Base-by-base conservation (phyloP, 1,140 invertebrate genomes). In the Drosophila micromelanica region DNA sequence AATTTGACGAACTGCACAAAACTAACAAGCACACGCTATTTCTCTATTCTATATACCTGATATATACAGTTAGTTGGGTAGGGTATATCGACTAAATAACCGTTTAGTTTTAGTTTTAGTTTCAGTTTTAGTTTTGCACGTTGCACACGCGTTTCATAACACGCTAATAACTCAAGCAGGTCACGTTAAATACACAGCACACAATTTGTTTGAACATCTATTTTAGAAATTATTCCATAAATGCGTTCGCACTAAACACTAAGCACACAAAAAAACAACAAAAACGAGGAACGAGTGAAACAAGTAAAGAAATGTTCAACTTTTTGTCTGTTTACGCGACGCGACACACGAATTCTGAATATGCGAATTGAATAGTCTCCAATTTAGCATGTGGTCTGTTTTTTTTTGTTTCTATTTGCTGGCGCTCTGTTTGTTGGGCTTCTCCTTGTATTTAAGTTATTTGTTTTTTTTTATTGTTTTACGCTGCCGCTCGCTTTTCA, bases 111-210 rank as follows among this genome's bases (percentile, higher is more conserved):
- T 32, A 13, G 3, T 27, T 20, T 51, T 43, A 13, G 3, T 27
- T 20, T 51, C 38, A 40, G 52, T 23, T 12, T 8, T 27, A 15
- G 37, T 46, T 42, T 27, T 8, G 54, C 60, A 68, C 38, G 71
- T 43, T 35, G 52, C 68, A 71, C 52, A 67, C 35, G 45, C 61
- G 61, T 78, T 75, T 82, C 71, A 74, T 68, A 82, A 80, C 67
- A 46, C 27, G 27, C 68, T 37, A 40, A 15, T 13, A 23, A 23
- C 15, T 12, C 17, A 32, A 45, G 30, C 49, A 52, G 49, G 49
- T 35, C 32, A 23, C 42, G 15, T 32, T 56, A 49, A 42, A 59
- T 9, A 67, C 20, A 49, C n/a, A 54, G 37, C 6, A 9, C 6
- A 9, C 32, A 27, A 6, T 35, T 72, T 57, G 52, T 32, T 48